Evolutionary conservation across 2,113 vertebrate genomes (phyloP).

Genomic region (Struthidea cinerea): DNA sequence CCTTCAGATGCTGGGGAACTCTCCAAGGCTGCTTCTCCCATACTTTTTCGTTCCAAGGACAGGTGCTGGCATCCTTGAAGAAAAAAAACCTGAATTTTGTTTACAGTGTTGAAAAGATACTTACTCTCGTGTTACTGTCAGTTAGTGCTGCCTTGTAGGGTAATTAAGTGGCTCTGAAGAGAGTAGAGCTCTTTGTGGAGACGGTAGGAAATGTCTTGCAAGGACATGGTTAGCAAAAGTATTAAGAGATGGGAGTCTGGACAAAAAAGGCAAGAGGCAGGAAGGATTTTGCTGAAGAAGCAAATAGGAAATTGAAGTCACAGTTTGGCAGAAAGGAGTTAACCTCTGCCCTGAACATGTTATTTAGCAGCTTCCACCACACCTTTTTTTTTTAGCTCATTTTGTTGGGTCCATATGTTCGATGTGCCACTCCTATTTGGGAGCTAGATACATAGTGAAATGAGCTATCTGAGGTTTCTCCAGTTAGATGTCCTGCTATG

Average conservation of each 20-base stretch:
- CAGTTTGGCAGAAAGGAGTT: neutral
- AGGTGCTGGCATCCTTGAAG: neutral
- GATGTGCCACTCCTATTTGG: neutral
- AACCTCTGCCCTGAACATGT: neutral
- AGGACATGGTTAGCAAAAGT: neutral
- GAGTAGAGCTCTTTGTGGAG: neutral
- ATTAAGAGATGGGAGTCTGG: neutral
- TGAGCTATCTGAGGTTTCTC: neutral
- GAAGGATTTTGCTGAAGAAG: neutral
- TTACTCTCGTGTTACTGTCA: neutral
- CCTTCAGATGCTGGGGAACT: neutral
- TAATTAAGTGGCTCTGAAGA: neutral
- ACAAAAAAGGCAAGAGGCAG: neutral
- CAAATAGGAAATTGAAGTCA: neutral
- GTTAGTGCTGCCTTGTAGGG: neutral
- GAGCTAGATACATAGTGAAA: neutral
- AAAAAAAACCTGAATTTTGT: neutral
- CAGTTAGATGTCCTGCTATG: neutral
- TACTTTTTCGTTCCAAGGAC: neutral
- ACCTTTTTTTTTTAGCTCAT: neutral
- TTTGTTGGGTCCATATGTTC: neutral
- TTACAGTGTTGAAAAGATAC: neutral
- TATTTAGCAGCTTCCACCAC: neutral
- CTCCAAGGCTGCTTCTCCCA: neutral
- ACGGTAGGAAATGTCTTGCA: neutral